phyloP scores from a whole-genome alignment of 1,140 invertebrate species.

The Zaprionus capensis region DNA sequence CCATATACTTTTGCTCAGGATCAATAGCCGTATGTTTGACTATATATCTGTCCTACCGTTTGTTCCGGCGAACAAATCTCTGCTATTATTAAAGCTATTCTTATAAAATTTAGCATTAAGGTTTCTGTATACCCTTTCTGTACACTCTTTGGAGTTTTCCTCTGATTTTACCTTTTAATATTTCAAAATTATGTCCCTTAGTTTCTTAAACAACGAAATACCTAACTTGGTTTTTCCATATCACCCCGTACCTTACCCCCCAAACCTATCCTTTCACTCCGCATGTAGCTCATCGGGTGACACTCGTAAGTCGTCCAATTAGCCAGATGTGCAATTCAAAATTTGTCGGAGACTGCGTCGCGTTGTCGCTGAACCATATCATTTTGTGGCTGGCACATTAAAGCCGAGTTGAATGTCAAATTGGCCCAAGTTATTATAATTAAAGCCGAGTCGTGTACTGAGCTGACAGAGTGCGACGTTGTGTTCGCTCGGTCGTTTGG shows the following conservation, averaged over 20 bases:
- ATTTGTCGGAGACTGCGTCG: conserved; percentile 23
- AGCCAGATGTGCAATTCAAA: conserved; percentile 41
- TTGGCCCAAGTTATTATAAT: conserved; percentile 47
- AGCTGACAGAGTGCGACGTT: conserved; percentile 35
- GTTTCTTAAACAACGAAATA: too few relatives aligned
- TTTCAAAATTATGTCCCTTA: too few relatives aligned
- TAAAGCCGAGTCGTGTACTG: conserved; percentile 44
- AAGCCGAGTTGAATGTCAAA: conserved; percentile 30
- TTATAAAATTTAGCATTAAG: background rate
- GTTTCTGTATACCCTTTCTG: too few relatives aligned
- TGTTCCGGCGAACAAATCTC: background rate
- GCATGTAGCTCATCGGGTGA: conserved; percentile 6
- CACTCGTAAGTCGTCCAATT: conserved; percentile 37
- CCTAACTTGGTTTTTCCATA: background rate
- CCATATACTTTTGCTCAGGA: too few relatives aligned
- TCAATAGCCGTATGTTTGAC: too few relatives aligned
- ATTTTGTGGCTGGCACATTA: conserved; percentile 50
- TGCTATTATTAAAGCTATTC: background rate
- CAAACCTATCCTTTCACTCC: background rate
- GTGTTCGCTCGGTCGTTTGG: conserved; percentile 23
- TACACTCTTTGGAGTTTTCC: too few relatives aligned
- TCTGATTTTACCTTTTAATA: too few relatives aligned
- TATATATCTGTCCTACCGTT: too few relatives aligned
- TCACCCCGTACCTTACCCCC: background rate
- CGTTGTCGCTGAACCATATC: conserved; percentile 24